Conservation (phyloP, 2,113 vertebrate genomes). For the Mionectes macconnelli region DNA sequence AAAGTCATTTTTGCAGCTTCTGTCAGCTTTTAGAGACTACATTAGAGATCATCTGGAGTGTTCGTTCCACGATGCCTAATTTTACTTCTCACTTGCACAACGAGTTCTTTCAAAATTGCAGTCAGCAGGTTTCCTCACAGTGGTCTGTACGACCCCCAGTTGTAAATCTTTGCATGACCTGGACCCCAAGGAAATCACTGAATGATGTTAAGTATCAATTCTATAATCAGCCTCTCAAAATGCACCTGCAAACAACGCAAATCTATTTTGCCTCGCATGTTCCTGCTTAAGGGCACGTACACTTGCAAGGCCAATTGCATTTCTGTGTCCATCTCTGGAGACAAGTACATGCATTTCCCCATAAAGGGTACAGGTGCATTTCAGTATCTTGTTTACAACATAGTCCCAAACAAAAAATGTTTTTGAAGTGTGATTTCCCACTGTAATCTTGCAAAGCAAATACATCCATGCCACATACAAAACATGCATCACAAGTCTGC, state of each 20-base stretch:
- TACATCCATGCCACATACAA: background rate
- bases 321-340: background rate
- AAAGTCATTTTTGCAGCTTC: conserved; percentile 60
- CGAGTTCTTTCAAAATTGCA: background rate
- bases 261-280: background rate
- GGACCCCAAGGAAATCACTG: background rate
- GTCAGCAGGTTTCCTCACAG: background rate
- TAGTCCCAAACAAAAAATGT: background rate
- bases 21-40: conserved; percentile 49
- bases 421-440: background rate
- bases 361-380: background rate
- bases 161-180: background rate
- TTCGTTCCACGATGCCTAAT: conserved; percentile 35
- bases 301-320: background rate
- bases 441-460: background rate
- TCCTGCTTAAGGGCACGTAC: rapidly evolving
- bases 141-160: background rate
- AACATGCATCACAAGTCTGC: background rate
- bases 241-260: conserved; percentile 18
- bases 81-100: background rate
- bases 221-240: conserved; percentile 16
- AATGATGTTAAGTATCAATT: background rate
- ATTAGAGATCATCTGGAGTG: conserved; percentile 56
- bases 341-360: background rate
- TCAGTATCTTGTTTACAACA: background rate